Conservation (phyloP, 2,797 vertebrate genomes). For the Labeo calbasu region DNA sequence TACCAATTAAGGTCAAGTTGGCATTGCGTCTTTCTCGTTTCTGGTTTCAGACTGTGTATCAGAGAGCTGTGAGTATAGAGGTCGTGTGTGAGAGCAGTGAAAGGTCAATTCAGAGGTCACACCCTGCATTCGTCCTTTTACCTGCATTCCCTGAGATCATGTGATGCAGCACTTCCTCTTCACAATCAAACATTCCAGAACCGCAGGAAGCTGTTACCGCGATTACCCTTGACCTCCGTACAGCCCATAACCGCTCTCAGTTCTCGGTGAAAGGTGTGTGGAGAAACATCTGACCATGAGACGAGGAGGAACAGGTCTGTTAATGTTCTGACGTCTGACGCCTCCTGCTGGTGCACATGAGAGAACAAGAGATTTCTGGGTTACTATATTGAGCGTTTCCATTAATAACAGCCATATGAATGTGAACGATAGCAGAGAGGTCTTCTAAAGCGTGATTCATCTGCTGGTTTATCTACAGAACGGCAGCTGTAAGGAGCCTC, state of each 20-base stretch:
- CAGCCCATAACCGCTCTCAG: neutral
- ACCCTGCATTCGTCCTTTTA: neutral
- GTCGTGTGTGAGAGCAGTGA: neutral
- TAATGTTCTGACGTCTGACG: neutral
- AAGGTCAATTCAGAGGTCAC: neutral
- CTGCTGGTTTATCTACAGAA: neutral
- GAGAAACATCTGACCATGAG: neutral
- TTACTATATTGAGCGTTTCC: neutral
- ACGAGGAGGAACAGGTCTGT: neutral
- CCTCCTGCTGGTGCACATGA: constrained; percentile 18
- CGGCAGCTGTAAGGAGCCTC: neutral
- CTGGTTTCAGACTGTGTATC: neutral
- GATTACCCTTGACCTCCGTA: neutral
- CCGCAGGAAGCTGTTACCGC: neutral
- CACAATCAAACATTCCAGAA: constrained; percentile 5
- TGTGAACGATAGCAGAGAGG: neutral
- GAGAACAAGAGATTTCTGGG: neutral
- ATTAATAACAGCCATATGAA: neutral
- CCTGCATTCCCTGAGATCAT: constrained; percentile 1
- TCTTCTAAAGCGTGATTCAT: too few relatives aligned
- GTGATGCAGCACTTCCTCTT: constrained; percentile 22
- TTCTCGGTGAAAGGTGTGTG: neutral
- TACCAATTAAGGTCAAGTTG: neutral
- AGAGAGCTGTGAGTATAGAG: neutral
- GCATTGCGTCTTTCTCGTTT: neutral